Percentiles rank a stretch among this genome's conserved stretches.
Conservation (phyloP, 2,888 invertebrate species). For the Eurois occulta region DNA sequence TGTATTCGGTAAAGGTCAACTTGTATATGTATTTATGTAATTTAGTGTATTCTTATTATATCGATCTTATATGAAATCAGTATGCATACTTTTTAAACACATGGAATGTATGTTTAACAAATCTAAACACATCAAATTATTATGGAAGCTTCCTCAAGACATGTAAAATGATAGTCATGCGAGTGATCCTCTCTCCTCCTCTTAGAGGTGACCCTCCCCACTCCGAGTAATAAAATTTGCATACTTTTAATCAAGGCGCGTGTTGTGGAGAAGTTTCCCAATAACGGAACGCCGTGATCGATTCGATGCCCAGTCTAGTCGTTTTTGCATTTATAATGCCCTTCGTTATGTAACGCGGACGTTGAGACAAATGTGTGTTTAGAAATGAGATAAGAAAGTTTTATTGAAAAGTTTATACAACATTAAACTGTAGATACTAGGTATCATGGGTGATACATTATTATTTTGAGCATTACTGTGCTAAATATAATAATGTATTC, state of each 20-base stretch:
- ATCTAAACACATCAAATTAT: neutral
- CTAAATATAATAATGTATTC: neutral
- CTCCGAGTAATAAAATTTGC: constrained; percentile 91
- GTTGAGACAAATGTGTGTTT: constrained; percentile 37
- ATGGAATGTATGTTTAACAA: neutral
- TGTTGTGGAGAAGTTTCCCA: constrained; percentile 91
- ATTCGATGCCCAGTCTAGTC: constrained; percentile 82
- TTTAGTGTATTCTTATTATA: neutral
- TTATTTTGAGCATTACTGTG: neutral
- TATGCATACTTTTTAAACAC: neutral
- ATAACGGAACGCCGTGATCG: constrained; percentile 89
- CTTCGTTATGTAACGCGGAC: constrained; percentile 58
- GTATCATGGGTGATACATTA: no score
- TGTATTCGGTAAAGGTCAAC: neutral
- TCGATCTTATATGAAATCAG: neutral
- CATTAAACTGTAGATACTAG: neutral
- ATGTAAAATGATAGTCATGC: constrained; percentile 73
- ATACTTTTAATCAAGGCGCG: constrained; percentile 91
- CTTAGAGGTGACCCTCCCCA: constrained; percentile 76
- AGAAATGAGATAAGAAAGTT: constrained; percentile 17
- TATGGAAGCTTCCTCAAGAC: constrained; percentile 48
- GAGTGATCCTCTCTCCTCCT: constrained; percentile 64
- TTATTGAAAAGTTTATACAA: neutral
- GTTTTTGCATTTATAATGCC: constrained; percentile 79
- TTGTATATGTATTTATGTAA: neutral